A percentile compares a stretch with the other conserved stretches of the same genome.
These are phyloP conservation scores for Pseudomyrmex pallidus DNA, from an alignment of 1,140 invertebrate species.

Conservation along the genomic window DNA sequence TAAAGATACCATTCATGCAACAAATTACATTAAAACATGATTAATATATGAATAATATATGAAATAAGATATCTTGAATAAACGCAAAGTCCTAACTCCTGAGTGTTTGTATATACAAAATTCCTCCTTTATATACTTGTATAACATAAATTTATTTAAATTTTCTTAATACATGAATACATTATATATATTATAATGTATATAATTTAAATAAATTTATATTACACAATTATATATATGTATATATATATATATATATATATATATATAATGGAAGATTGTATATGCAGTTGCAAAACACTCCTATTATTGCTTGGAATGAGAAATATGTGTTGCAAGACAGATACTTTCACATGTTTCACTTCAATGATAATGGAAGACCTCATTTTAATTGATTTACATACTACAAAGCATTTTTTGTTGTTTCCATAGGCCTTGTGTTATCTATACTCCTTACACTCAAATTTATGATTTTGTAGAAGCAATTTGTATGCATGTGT, in stretches of 20 bases:
- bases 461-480: constrained; percentile 43
- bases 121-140: no score
- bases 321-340: constrained; percentile 51
- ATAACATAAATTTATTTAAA: no score
- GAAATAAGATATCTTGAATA: constrained; percentile 8
- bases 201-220: constrained; percentile 54
- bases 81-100: constrained; percentile 7
- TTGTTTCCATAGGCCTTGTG: constrained; percentile 62
- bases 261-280: constrained; percentile 41
- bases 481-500: constrained; percentile 21
- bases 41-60: not conserved
- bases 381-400: constrained; percentile 74
- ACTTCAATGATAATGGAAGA: constrained; percentile 72
- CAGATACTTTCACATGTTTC: constrained; percentile 65
- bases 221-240: constrained; percentile 35
- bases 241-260: constrained; percentile 36
- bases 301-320: constrained; percentile 51
- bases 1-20: constrained; percentile 21
- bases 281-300: constrained; percentile 45
- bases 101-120: no score
- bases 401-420: constrained; percentile 59
- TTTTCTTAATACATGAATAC: no score
- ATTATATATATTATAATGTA: constrained; percentile 14
- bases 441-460: constrained; percentile 36
- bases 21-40: constrained; percentile 3